A percentile compares a stretch with the other conserved stretches of the same genome.
These are phyloP conservation scores for Aethes cnicana DNA, from an alignment of 2,888 invertebrate species.

Conservation along the genomic window DNA sequence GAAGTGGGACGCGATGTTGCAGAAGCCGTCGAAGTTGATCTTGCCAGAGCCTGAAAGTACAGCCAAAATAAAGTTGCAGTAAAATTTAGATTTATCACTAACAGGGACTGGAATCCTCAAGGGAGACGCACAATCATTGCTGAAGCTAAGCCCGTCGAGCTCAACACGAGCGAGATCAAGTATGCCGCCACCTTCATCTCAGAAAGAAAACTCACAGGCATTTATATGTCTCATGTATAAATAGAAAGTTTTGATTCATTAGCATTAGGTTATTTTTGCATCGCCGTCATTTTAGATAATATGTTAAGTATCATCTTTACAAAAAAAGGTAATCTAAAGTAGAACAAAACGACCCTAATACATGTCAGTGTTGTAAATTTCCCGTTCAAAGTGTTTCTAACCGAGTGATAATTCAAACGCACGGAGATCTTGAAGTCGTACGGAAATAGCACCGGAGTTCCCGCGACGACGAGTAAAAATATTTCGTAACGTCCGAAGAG, in stretches of 20 bases:
- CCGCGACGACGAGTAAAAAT: constrained; percentile 67
- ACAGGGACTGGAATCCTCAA: too few species aligned
- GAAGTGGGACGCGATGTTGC: constrained; percentile 95
- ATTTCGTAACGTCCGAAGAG: constrained; percentile 61
- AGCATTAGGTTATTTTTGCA: too few species aligned
- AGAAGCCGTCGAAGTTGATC: constrained; percentile 97
- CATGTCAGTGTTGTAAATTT: neutral
- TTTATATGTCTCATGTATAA: too few species aligned
- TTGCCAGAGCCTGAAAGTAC: constrained; percentile 87
- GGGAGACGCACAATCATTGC: too few species aligned
- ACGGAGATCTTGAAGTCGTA: constrained; percentile 41
- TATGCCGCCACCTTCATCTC: too few species aligned
- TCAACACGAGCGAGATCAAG: too few species aligned
- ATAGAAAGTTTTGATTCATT: too few species aligned
- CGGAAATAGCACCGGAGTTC: constrained; percentile 67
- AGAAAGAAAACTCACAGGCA: too few species aligned
- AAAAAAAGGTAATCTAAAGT: neutral
- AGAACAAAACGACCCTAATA: neutral
- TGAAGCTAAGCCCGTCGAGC: too few species aligned
- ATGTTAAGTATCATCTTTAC: neutral
- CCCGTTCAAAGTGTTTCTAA: constrained; percentile 39
- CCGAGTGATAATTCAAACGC: constrained; percentile 48
- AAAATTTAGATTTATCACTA: neutral
- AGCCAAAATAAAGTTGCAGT: constrained; percentile 24
- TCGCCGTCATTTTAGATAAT: neutral